Conservation (phyloP, 2,888 invertebrate genomes). For the Agrotis ipsilon region DNA sequence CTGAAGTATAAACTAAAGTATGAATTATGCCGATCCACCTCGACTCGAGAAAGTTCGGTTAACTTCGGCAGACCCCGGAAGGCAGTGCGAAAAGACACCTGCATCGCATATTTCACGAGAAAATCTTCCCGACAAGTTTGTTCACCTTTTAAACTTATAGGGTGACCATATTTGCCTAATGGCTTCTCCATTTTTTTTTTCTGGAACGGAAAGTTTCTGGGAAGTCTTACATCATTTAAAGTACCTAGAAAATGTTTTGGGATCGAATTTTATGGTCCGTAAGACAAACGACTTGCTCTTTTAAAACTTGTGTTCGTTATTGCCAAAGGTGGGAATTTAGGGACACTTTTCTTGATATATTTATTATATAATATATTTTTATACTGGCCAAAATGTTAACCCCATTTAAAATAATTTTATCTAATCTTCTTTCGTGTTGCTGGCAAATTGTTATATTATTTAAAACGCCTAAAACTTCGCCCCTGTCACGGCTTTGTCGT, state of each 20-base stretch:
- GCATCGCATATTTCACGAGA: constrained; percentile 47
- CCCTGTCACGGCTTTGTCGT: too few species aligned
- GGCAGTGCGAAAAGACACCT: constrained; percentile 48
- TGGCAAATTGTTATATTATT: too few species aligned
- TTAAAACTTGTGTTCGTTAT: background rate
- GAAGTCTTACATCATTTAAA: constrained; percentile 15
- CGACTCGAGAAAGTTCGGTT: constrained; percentile 17
- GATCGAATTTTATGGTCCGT: constrained; percentile 9
- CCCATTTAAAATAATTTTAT: background rate
- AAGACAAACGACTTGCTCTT: background rate
- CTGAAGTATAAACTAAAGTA: background rate
- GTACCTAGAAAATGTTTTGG: constrained; percentile 12
- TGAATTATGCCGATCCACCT: constrained; percentile 8
- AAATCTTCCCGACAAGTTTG: constrained; percentile 46
- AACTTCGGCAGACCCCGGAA: constrained; percentile 21
- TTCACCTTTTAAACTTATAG: constrained; percentile 39
- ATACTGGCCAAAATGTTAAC: too few species aligned
- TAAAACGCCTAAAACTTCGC: too few species aligned
- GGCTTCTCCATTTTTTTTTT: background rate
- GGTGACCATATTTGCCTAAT: constrained; percentile 32
- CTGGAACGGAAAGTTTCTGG: background rate
- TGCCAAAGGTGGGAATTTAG: background rate
- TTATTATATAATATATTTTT: too few species aligned
- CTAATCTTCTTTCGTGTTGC: too few species aligned
- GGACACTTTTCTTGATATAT: background rate